phyloP scores from a whole-genome alignment of 2,113 vertebrate genomes.

The Pluvialis apricaria region DNA sequence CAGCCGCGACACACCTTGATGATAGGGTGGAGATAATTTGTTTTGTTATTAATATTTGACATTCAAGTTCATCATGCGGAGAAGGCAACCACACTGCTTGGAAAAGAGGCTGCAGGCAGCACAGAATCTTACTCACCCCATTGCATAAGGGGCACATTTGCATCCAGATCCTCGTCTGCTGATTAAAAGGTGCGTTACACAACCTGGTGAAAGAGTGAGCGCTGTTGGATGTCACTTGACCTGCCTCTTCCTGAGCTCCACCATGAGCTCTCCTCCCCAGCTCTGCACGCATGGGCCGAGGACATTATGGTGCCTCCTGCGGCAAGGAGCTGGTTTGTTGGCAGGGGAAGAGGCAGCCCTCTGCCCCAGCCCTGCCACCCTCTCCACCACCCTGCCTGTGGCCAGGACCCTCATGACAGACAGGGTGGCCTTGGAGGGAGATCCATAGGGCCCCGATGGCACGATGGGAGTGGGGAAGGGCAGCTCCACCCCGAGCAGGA shows the following conservation, averaged over 20 bases:
- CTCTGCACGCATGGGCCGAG: fast-evolving
- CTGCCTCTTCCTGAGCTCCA: not conserved
- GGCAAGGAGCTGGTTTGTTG: no score
- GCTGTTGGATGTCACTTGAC: not conserved
- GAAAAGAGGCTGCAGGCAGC: slow-evolving; percentile 49
- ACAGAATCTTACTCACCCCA: slow-evolving; percentile 55
- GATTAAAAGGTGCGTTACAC: slow-evolving; percentile 47
- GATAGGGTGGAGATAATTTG: slow-evolving; percentile 62
- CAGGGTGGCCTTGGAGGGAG: not conserved
- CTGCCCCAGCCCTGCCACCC: not conserved
- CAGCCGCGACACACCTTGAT: slow-evolving; percentile 64
- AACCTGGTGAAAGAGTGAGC: slow-evolving; percentile 20
- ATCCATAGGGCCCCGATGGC: not conserved
- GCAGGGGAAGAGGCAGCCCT: no score
- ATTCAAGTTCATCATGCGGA: slow-evolving; percentile 34
- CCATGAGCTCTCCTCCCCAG: not conserved
- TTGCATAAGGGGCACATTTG: slow-evolving; percentile 65
- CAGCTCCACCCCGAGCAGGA: slow-evolving; percentile 37
- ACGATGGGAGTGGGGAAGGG: not conserved
- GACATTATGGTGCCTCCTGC: not conserved
- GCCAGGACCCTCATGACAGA: slow-evolving; percentile 43
- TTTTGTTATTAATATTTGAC: slow-evolving; percentile 60
- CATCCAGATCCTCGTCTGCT: slow-evolving; percentile 48
- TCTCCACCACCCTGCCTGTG: not conserved
- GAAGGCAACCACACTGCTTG: slow-evolving; percentile 18